A percentile compares a stretch with the other conserved stretches of the same genome.
Conservation (phyloP, 2,113 vertebrate species). For the Carlito syrichta region DNA sequence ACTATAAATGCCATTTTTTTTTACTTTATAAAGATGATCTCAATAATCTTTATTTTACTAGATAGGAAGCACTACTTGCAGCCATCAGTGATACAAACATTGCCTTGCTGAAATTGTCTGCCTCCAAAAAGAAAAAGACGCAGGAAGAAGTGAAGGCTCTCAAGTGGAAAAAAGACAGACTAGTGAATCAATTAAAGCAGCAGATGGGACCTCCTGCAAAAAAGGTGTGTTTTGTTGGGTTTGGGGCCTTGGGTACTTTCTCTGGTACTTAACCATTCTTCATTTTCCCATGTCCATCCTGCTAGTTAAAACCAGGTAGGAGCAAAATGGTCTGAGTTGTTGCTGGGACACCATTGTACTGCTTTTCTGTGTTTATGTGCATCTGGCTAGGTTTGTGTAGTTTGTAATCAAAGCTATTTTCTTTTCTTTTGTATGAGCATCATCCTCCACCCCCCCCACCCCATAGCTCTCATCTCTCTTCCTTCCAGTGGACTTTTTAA, state of each 20-base stretch:
- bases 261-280: slow-evolving; percentile 56
- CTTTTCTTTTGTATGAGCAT: slow-evolving; percentile 35
- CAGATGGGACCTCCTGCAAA: slow-evolving; percentile 86
- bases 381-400: slow-evolving; percentile 47
- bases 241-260: slow-evolving; percentile 46
- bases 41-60: slow-evolving; percentile 78
- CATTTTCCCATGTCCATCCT: slow-evolving; percentile 55
- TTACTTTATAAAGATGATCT: slow-evolving; percentile 53
- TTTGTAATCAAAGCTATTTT: too few relatives aligned
- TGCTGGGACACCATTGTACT: slow-evolving; percentile 14
- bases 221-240: slow-evolving; percentile 48
- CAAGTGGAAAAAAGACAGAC: slow-evolving; percentile 96
- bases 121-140: slow-evolving; percentile 99
- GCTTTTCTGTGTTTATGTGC: slow-evolving; percentile 44
- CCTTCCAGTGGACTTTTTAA: slow-evolving; percentile 48
- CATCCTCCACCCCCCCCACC: too few relatives aligned
- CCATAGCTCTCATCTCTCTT: slow-evolving; percentile 32
- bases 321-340: background rate
- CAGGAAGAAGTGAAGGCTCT: slow-evolving; percentile 97
- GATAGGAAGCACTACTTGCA: slow-evolving; percentile 98
- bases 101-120: slow-evolving; percentile 96
- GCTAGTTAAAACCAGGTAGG: slow-evolving; percentile 63
- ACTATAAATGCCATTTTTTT: background rate
- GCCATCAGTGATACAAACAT: slow-evolving; percentile 99
- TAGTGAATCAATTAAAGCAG: slow-evolving; percentile 98